Evolutionary conservation across 2,888 invertebrate genomes (phyloP).

Genomic region (Eupeodes luniger): DNA sequence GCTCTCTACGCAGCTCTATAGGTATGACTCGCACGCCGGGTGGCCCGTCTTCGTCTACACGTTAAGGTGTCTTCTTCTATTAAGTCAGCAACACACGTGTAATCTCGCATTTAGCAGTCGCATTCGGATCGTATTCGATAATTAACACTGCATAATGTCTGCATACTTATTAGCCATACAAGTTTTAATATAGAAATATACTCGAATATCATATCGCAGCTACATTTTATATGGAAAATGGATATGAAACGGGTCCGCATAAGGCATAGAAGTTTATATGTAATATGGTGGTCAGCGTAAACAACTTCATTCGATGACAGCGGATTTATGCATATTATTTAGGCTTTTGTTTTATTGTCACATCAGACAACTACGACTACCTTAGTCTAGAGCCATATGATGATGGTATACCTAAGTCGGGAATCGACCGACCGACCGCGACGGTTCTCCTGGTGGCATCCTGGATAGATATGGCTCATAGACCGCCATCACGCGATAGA

Average conservation of each 20-base stretch:
- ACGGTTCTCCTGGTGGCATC: slow-evolving; percentile 34
- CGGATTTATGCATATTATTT: slow-evolving; percentile 74
- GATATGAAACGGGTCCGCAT: slow-evolving; percentile 37
- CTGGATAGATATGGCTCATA: slow-evolving; percentile 47
- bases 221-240: neutral
- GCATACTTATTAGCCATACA: slow-evolving; percentile 67
- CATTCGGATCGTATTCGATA: slow-evolving; percentile 74
- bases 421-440: too few relatives aligned
- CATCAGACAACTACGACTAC: slow-evolving; percentile 34
- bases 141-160: slow-evolving; percentile 75
- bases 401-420: too few relatives aligned
- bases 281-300: slow-evolving; percentile 46
- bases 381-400: too few relatives aligned
- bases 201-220: neutral
- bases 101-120: slow-evolving; percentile 68
- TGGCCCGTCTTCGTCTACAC: slow-evolving; percentile 70
- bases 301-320: slow-evolving; percentile 65
- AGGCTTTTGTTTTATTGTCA: slow-evolving; percentile 70
- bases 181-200: neutral
- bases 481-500: neutral
- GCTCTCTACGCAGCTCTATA: neutral
- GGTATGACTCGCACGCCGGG: slow-evolving; percentile 61
- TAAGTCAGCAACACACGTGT: slow-evolving; percentile 71
- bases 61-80: slow-evolving; percentile 54
- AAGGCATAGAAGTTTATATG: too few relatives aligned